Percentiles rank a stretch among this genome's conserved stretches.
Conservation (phyloP, 2,888 invertebrate species). For the Synergus gifuensis region DNA sequence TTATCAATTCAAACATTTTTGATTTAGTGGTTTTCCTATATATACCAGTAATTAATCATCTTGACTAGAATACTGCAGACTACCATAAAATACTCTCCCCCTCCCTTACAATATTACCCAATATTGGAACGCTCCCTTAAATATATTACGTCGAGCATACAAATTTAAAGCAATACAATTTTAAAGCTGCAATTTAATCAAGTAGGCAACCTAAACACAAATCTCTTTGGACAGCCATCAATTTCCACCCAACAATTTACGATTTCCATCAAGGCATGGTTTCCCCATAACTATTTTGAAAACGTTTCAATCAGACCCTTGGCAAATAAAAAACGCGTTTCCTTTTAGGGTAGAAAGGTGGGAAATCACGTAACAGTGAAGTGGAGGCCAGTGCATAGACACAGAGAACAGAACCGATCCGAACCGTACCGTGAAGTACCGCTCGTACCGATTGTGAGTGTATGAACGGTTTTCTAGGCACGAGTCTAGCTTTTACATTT, state of each 20-base stretch:
- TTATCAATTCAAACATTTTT: background rate
- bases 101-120: background rate
- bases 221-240: background rate
- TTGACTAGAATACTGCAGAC: too few species aligned
- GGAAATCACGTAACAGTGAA: slow-evolving; percentile 6
- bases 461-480: slow-evolving; percentile 51
- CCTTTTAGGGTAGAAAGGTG: slow-evolving; percentile 20
- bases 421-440: slow-evolving; percentile 37
- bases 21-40: background rate
- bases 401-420: slow-evolving; percentile 25
- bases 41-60: background rate
- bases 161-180: background rate
- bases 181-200: background rate
- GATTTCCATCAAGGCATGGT: background rate
- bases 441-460: slow-evolving; percentile 41
- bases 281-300: background rate
- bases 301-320: slow-evolving; percentile 6
- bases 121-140: background rate
- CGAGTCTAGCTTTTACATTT: slow-evolving; percentile 54
- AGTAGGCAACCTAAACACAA: background rate
- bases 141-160: background rate
- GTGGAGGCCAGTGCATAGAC: slow-evolving; percentile 13
- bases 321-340: background rate
- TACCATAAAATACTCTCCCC: background rate
- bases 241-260: background rate